Evolutionary conservation across 2,113 vertebrate species (phyloP).

Genomic region (Cygnus buccinator): DNA sequence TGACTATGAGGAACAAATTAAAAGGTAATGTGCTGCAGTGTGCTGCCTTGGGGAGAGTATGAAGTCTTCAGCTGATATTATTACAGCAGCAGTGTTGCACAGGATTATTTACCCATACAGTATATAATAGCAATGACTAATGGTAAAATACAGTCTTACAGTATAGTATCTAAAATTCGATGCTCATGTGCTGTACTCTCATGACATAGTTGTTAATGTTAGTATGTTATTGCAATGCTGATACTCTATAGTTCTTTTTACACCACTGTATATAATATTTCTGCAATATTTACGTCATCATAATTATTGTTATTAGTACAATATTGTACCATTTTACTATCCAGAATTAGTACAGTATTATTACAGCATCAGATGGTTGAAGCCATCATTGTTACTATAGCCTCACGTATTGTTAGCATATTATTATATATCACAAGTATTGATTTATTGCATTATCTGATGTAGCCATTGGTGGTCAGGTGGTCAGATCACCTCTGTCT

Average conservation of each 20-base stretch:
- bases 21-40: conserved; percentile 56
- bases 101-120: accelerated
- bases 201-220: background rate
- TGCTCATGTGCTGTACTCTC: background rate
- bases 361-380: background rate
- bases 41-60: background rate
- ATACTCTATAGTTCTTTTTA: background rate
- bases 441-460: background rate
- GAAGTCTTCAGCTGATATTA: background rate
- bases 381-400: background rate
- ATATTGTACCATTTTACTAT: accelerated
- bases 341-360: background rate
- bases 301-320: background rate
- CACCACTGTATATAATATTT: background rate
- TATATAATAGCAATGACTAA: accelerated
- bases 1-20: conserved; percentile 70
- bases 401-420: background rate
- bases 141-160: background rate
- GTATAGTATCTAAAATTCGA: background rate
- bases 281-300: background rate
- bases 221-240: background rate
- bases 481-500: background rate
- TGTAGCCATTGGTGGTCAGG: background rate
- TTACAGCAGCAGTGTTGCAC: background rate
- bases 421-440: accelerated